Evolutionary conservation across 2,888 invertebrate species (phyloP).

Genomic region (Cantharis nigra): DNA sequence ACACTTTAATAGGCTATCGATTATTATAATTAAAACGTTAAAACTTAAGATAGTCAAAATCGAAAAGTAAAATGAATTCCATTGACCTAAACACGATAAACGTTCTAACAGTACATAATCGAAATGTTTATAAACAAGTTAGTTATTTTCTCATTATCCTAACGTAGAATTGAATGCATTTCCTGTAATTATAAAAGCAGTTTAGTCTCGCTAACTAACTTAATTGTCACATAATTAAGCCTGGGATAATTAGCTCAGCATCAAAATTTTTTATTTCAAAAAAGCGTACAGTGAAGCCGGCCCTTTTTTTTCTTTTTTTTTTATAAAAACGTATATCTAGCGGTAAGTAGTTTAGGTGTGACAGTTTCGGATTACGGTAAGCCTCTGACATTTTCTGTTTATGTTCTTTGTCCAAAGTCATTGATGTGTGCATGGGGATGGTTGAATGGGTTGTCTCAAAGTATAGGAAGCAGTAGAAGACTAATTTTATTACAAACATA

Average conservation of each 20-base stretch:
- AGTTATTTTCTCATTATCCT: not conserved
- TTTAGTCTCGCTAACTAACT: not conserved
- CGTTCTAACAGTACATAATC: not conserved
- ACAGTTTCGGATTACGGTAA: conserved; percentile 14
- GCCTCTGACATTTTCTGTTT: conserved; percentile 17
- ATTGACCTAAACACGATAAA: not conserved
- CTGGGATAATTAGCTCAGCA: not conserved
- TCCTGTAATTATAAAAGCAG: not conserved
- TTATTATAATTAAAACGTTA: not conserved
- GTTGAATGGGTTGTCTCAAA: conserved; percentile 42
- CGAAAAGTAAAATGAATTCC: not conserved
- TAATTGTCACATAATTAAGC: not conserved
- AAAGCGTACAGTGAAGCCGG: not conserved
- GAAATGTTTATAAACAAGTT: not conserved
- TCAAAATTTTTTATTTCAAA: not conserved
- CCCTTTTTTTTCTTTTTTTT: not conserved
- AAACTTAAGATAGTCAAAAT: not conserved
- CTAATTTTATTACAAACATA: conserved; percentile 39
- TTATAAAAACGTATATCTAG: not conserved
- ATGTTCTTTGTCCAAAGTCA: conserved; percentile 20
- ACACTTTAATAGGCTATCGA: not conserved
- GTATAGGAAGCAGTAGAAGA: conserved; percentile 34
- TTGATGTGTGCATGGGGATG: conserved; percentile 16
- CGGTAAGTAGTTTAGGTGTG: conserved; percentile 1
- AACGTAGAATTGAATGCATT: not conserved